phyloP scores from a whole-genome alignment of 2,797 vertebrate species.

The Danio kyathit region DNA sequence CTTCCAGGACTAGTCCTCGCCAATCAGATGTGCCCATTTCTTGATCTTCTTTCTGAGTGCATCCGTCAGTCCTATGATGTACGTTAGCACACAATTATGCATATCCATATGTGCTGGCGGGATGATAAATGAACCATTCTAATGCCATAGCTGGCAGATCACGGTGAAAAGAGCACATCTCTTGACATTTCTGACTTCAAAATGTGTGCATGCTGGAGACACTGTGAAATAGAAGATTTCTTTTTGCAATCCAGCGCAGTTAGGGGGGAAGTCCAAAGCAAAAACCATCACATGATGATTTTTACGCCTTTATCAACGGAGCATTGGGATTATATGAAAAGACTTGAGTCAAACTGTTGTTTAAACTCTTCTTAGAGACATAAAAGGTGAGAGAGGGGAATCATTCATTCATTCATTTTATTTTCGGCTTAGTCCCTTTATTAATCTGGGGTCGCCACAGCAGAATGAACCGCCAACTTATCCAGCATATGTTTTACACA shows the following conservation, averaged over 20 bases:
- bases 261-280: not conserved
- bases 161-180: constrained; percentile 3
- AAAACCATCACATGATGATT: not conserved
- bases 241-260: not conserved
- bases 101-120: constrained; percentile 8
- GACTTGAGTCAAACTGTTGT: not conserved
- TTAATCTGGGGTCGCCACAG: no score
- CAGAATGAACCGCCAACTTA: no score
- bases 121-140: constrained; percentile 13
- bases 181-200: constrained; percentile 8
- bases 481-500: no score
- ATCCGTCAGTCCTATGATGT: constrained; percentile 9
- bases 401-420: no score
- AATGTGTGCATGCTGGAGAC: not conserved
- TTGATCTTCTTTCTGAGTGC: not conserved
- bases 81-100: constrained; percentile 19
- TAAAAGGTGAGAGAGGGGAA: constrained; percentile 22
- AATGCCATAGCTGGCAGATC: constrained; percentile 4
- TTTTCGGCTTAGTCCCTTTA: no score
- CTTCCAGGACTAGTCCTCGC: not conserved
- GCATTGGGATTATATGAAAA: not conserved
- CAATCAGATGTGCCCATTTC: not conserved
- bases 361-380: constrained; percentile 14
- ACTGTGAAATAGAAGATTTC: not conserved
- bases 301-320: not conserved